Evolutionary conservation across 2,888 invertebrate genomes (phyloP).

Genomic region (Oscheius sp.): DNA sequence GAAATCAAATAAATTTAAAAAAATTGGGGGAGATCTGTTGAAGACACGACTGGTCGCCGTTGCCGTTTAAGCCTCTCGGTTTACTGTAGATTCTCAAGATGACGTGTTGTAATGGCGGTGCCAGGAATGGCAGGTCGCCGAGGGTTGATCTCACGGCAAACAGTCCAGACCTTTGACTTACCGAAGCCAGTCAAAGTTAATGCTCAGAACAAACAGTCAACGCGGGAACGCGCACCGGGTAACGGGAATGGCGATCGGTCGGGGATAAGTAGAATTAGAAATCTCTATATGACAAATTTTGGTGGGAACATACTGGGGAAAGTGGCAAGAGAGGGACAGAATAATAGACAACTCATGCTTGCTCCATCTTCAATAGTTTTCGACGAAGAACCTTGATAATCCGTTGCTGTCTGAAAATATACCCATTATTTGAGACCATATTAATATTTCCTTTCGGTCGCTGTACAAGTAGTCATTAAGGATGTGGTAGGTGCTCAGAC

Average conservation of each 20-base stretch:
- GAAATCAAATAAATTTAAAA: neutral
- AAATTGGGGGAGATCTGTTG: conserved; percentile 1
- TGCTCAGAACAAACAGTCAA: conserved; percentile 14
- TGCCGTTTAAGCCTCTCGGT: neutral
- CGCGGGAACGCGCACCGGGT: conserved; percentile 9
- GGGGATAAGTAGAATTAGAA: conserved; percentile 27
- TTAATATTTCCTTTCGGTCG: no score
- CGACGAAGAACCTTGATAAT: conserved; percentile 63
- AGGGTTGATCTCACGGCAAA: conserved; percentile 17
- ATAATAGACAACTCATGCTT: neutral
- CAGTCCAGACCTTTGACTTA: conserved; percentile 25
- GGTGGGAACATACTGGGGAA: conserved; percentile 1
- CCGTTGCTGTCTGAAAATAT: conserved; percentile 61
- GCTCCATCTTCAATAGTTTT: conserved; percentile 58
- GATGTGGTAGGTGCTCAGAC: conserved; percentile 7
- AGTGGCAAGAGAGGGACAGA: conserved; percentile 2
- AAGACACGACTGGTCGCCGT: conserved; percentile 7
- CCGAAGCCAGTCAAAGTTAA: conserved; percentile 29
- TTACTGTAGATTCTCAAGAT: conserved; percentile 9
- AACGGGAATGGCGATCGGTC: conserved; percentile 25
- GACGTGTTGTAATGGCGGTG: conserved; percentile 23
- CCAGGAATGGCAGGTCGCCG: conserved; percentile 29
- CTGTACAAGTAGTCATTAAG: neutral
- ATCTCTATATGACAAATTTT: conserved; percentile 27
- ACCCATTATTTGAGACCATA: neutral